Percentiles rank a stretch among this genome's conserved stretches.
These are phyloP conservation scores for Herpetotheres cachinnans DNA, from an alignment of 2,113 vertebrate genomes.

Conservation along the genomic window DNA sequence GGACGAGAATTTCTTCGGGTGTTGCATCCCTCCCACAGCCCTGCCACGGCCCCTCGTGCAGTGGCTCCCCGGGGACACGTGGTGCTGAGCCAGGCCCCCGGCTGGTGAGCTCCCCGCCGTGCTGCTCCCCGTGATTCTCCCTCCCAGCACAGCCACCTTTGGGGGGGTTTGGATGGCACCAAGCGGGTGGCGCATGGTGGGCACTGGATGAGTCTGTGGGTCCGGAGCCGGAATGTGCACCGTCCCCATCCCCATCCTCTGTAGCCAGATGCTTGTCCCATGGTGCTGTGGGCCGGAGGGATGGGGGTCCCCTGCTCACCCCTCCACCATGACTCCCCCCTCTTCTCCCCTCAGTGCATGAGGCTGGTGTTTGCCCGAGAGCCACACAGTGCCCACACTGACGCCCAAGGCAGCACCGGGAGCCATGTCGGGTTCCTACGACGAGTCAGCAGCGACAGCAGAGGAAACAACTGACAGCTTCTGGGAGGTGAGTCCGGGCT, in stretches of 20 bases:
- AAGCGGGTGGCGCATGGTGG: fast-evolving
- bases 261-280: fast-evolving
- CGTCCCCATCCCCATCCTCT: not conserved
- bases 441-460: constrained; percentile 81
- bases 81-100: not conserved
- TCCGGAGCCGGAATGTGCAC: not conserved
- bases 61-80: fast-evolving
- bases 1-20: not conserved
- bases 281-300: fast-evolving
- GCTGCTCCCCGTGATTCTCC: fast-evolving
- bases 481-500: constrained; percentile 88
- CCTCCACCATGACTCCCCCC: fast-evolving
- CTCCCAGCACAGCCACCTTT: not conserved
- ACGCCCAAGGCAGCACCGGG: constrained; percentile 23
- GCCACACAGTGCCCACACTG: not conserved
- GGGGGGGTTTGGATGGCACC: not conserved
- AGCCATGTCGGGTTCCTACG: constrained; percentile 95
- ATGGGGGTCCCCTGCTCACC: not conserved
- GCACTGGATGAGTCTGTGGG: not conserved
- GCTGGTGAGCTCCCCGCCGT: fast-evolving
- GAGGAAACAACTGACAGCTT: constrained; percentile 97
- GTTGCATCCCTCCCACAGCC: not conserved
- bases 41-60: fast-evolving
- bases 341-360: constrained; percentile 58
- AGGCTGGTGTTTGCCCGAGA: constrained; percentile 24